Conservation (phyloP, 2,888 invertebrate genomes). For the Entomobrya multifasciata region DNA sequence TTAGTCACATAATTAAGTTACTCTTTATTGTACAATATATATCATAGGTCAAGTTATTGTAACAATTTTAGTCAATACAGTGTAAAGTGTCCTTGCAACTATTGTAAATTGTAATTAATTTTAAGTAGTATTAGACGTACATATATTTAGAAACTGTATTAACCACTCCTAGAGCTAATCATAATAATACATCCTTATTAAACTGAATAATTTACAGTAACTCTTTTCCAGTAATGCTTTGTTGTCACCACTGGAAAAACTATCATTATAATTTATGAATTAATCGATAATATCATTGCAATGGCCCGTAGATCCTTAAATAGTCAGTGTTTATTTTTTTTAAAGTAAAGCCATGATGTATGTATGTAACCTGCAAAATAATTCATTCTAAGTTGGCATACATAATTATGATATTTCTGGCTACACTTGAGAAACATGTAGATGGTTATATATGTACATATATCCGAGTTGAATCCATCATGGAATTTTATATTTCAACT, state of each 20-base stretch:
- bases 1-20: background rate
- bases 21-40: constrained; percentile 1
- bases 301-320: constrained; percentile 33
- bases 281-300: constrained; percentile 52
- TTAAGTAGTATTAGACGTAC: background rate
- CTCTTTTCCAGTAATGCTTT: background rate
- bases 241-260: background rate
- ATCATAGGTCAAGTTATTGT: constrained; percentile 22
- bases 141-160: background rate
- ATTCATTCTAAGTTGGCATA: no score
- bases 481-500: no score
- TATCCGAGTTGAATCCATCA: no score
- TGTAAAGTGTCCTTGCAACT: constrained; percentile 14
- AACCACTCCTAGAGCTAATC: constrained; percentile 8
- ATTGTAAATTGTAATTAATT: background rate
- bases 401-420: no score
- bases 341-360: no score
- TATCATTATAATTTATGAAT: no score
- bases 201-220: background rate
- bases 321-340: background rate
- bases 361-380: no score
- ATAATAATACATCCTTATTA: background rate
- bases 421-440: no score
- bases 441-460: no score
- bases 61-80: constrained; percentile 24